These are phyloP conservation scores for Sussaba pulchella DNA, from an alignment of 2,888 invertebrate species.

Conservation along the genomic window DNA sequence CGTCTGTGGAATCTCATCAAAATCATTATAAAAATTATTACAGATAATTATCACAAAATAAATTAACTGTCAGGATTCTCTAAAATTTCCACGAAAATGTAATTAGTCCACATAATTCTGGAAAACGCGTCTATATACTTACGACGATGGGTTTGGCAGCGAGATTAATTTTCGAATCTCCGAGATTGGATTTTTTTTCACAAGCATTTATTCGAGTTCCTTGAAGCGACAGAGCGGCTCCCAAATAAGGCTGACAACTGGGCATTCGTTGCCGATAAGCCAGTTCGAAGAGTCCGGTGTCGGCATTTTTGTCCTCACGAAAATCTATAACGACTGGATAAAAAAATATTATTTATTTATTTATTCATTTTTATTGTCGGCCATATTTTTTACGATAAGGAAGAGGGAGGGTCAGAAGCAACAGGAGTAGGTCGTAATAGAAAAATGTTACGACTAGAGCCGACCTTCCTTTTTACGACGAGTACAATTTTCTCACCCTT, in stretches of 20 bases:
- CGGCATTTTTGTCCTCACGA: constrained; percentile 89
- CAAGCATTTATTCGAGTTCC: constrained; percentile 87
- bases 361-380: no score
- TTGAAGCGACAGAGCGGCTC: constrained; percentile 89
- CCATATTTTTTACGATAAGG: no score
- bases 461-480: no score
- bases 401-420: no score
- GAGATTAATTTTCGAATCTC: constrained; percentile 83
- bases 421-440: no score
- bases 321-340: constrained; percentile 93
- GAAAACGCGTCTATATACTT: constrained; percentile 16
- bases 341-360: constrained; percentile 73
- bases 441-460: no score
- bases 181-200: constrained; percentile 81
- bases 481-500: constrained; percentile 92
- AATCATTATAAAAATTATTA: constrained; percentile 19
- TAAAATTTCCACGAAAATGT: no score
- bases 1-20: constrained; percentile 73
- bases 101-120: no score
- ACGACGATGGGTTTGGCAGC: constrained; percentile 75
- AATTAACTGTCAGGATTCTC: no score
- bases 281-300: constrained; percentile 93
- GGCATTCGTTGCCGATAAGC: constrained; percentile 92
- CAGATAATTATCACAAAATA: no score
- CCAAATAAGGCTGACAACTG: constrained; percentile 92